phyloP scores from a whole-genome alignment of 2,797 vertebrate genomes.

The Enteromius mattozi region DNA sequence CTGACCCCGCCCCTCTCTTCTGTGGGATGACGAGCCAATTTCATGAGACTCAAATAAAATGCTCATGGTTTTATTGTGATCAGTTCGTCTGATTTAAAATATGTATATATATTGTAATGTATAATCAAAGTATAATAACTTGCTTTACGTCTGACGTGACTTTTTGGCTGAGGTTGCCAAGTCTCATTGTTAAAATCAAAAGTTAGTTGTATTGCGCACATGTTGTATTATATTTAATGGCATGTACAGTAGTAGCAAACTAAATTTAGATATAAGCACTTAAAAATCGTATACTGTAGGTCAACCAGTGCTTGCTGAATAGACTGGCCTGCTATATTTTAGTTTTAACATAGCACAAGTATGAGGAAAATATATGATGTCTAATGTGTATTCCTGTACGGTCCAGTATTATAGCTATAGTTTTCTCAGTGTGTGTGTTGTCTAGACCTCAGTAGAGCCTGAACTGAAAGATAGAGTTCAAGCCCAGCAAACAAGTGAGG shows the following conservation, averaged over 20 bases:
- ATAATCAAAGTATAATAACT: not conserved
- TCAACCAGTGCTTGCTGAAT: not conserved
- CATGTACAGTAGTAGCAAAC: not conserved
- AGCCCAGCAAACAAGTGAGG: slow-evolving; percentile 44
- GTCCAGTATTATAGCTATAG: not conserved
- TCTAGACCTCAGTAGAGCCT: not conserved
- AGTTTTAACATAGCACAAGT: not conserved
- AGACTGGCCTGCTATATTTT: not conserved
- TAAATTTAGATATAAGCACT: not conserved
- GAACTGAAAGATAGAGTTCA: slow-evolving; percentile 1
- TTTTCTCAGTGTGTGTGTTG: not conserved
- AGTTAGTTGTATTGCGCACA: not conserved
- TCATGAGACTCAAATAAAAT: not conserved
- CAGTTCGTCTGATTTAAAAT: not conserved
- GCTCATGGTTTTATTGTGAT: not conserved
- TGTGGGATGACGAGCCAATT: too few species aligned
- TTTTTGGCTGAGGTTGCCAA: not conserved
- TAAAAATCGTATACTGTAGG: not conserved
- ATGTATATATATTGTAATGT: not conserved
- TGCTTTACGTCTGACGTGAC: not conserved
- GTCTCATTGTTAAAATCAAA: not conserved
- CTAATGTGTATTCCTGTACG: not conserved
- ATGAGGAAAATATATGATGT: not conserved
- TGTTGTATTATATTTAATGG: not conserved
- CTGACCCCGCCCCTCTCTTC: too few species aligned